phyloP scores from a whole-genome alignment of 2,113 vertebrate genomes.

The Dolichotis patagonum region DNA sequence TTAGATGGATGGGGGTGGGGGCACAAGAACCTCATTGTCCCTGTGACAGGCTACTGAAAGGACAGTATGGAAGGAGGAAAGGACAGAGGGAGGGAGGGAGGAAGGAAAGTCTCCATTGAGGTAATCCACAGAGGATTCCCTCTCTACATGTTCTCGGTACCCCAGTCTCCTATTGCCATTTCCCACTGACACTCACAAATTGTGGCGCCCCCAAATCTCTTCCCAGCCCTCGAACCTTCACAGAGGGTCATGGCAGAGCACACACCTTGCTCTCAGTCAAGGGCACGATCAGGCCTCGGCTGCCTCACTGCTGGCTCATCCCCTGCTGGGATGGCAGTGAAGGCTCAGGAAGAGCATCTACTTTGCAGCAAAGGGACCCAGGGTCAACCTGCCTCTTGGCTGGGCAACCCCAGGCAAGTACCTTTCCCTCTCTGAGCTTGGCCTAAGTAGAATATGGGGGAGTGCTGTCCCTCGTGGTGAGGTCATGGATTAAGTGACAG shows the following conservation, averaged over 20 bases:
- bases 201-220: neutral
- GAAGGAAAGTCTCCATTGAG: neutral
- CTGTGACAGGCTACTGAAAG: neutral
- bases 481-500: neutral
- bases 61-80: neutral
- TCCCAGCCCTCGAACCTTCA: too few species aligned
- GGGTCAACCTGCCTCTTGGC: neutral
- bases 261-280: neutral
- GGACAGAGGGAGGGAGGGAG: neutral
- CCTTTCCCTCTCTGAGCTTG: neutral
- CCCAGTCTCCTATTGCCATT: accelerated
- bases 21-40: neutral
- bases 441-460: neutral
- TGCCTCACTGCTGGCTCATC: neutral
- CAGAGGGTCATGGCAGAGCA: neutral
- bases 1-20: too few species aligned
- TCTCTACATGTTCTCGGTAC: neutral
- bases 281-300: neutral
- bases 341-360: accelerated
- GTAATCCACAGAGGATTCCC: neutral
- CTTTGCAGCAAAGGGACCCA: neutral
- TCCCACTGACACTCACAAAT: neutral
- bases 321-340: accelerated
- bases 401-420: neutral
- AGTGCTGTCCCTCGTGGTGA: neutral